Conservation (phyloP, 2,113 vertebrate genomes). For the Tonatia bakeri region DNA sequence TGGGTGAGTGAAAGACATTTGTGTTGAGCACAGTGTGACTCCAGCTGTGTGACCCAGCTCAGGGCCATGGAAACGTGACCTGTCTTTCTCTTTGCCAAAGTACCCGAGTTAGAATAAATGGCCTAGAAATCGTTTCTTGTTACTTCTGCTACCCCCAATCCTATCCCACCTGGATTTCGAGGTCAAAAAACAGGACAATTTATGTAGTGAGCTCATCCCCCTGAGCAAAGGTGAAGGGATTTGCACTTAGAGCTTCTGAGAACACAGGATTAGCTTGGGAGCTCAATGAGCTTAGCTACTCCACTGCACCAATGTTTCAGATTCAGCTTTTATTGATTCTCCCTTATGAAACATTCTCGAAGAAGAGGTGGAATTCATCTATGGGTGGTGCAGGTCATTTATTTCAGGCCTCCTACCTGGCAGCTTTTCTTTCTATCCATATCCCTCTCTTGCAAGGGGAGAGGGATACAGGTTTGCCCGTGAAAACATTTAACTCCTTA, state of each 20-base stretch:
- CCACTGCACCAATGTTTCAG: constrained; percentile 27
- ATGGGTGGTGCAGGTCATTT: constrained; percentile 55
- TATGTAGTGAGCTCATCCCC: constrained; percentile 45
- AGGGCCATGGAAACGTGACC: constrained; percentile 6
- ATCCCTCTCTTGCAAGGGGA: not conserved
- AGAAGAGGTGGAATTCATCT: constrained; percentile 46
- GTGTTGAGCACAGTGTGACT: not conserved
- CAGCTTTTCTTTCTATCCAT: constrained; percentile 5
- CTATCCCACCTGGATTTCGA: constrained; percentile 46
- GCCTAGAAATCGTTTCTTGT: constrained; percentile 19
- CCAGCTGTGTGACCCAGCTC: constrained; percentile 48
- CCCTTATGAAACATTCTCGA: constrained; percentile 59
- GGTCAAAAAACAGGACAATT: constrained; percentile 47
- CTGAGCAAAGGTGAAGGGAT: constrained; percentile 54
- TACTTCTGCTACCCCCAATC: not conserved
- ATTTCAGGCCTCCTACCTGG: constrained; percentile 49
- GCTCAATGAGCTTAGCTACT: constrained; percentile 28
- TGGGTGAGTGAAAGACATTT: not conserved
- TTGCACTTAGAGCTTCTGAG: constrained; percentile 44
- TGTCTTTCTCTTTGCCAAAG: constrained; percentile 17
- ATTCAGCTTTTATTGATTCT: constrained; percentile 54
- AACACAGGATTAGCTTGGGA: constrained; percentile 47
- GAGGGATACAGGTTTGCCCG: not conserved
- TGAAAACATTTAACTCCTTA: constrained; percentile 44
- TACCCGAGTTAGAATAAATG: constrained; percentile 53